Base-by-base conservation (phyloP, 92 coral and sea anemone species). In the Scolanthus callimorphus region DNA sequence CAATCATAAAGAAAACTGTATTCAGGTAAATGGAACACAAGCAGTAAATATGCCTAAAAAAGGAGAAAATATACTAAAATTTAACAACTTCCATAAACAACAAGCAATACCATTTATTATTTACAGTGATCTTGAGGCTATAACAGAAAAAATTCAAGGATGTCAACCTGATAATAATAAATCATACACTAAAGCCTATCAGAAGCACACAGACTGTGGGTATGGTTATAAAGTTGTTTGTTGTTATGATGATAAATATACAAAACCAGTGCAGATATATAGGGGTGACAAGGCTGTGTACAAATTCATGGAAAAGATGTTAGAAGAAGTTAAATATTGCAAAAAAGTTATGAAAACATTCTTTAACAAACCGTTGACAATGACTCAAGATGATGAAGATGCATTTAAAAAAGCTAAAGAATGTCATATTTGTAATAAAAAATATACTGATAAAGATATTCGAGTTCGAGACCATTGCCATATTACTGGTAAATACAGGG, bases 21-120 rank as follows among this genome's bases (percentile, higher is more conserved):
- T 66, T 0, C 27, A 25, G 9, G 2, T 74, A 0, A 80, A 80
- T 54, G 81, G 79, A 0, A 49, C 3, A 22, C 74, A 74, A 48
- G 66, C 65, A 11, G 31, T 65, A 0, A 57, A 27, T 10, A 67
- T 67, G 82, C 82, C 82, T 46, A 43, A 45, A 9, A 59, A 66
- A 21, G 82, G 51, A 1, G 15, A 57, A 0, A 58, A 45, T 13
- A 65, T 27, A 26, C 23, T 46, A 19, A 39, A 61, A 15, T 54
- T 30, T 24, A 6, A 67, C 6, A 67, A 76, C 51, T 44, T 20
- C 21, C 64, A 68, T 24, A 76, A 59, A 46, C 76, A 63, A 29
- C 34, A 3, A 31, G 49, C 51, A 2, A 69, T 55, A 0, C 81
- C 60, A 15, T 74, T 74, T 37, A 11, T 55, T 2, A 31, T 74